A percentile compares a stretch with the other conserved stretches of the same genome.
Conservation (phyloP, 2,113 vertebrate species). For the Serinus canaria region DNA sequence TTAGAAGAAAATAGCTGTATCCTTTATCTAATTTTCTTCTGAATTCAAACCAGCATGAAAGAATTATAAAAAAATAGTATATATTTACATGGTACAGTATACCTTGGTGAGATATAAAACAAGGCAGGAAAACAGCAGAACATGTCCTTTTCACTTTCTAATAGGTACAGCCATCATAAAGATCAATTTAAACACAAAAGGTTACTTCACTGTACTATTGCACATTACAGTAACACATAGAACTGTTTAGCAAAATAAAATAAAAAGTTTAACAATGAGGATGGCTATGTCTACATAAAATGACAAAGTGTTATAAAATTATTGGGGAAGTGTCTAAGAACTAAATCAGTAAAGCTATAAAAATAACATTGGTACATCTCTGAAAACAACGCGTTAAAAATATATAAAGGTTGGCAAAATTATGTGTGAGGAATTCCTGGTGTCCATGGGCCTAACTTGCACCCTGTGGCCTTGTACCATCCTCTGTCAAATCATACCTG, state of each 20-base stretch:
- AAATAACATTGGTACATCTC: constrained; percentile 72
- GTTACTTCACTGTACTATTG: constrained; percentile 44
- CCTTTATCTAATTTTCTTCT: constrained; percentile 67
- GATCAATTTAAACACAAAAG: constrained; percentile 21
- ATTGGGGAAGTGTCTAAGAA: constrained; percentile 44
- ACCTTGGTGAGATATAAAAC: constrained; percentile 69
- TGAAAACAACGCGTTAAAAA: constrained; percentile 34
- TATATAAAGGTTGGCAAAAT: constrained; percentile 42
- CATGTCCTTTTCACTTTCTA: not conserved
- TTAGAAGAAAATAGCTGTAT: constrained; percentile 72
- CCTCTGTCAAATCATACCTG: constrained; percentile 94
- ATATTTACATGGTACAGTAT: constrained; percentile 81
- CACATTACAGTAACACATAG: constrained; percentile 57
- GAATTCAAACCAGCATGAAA: constrained; percentile 64
- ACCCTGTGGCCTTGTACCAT: constrained; percentile 74
- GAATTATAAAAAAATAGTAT: constrained; percentile 76
- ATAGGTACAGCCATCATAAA: not conserved
- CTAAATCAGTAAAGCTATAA: constrained; percentile 73
- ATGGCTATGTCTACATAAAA: constrained; percentile 66
- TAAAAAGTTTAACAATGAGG: constrained; percentile 51
- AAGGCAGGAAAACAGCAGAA: constrained; percentile 66
- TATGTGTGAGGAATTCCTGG: not conserved
- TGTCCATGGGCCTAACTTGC: constrained; percentile 67
- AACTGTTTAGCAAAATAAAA: constrained; percentile 66
- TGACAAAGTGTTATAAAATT: constrained; percentile 65